Evolutionary conservation across 2,797 vertebrate genomes (phyloP), one percentile per base, ranked within the genome.

Genomic region (Rhyacichthys aspro): DNA sequence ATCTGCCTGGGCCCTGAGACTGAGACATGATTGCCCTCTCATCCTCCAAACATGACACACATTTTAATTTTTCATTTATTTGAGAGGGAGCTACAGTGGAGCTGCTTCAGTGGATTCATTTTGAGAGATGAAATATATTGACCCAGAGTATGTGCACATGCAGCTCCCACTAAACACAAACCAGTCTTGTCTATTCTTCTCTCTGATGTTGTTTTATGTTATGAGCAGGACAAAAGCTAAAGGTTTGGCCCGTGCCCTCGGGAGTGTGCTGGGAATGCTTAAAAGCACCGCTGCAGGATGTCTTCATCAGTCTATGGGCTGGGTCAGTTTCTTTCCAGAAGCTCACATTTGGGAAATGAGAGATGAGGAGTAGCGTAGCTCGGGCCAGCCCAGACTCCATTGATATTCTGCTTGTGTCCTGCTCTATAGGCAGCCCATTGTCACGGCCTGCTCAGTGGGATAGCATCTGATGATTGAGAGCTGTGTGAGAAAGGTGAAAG

Each of bases 351-450:
- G 75, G 78, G 78, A 84, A 83, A 86, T 83, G 77, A 87, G 80
- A 84, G 81, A 80, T 84, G 82, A 83, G 67, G 74, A 83, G 81
- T 47, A 81, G 62, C 16, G 43, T 55, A 52, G 75, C 55, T 88
- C 55, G 56, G 72, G 66, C 75, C 78, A 64, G 73, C 68, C 45
- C 17, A 53, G 71, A 70, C 54, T 58, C 67, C 67, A 89, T 91
- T 91, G 84, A 84, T 89, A 91, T 91, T 90, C 88, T 42, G 65
- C 57, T 36, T 48, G 82, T 78, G 88, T 85, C 59, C 52, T 50
- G 58, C 86, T 84, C 88, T 79, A 88, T 88, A 87, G 86, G 86
- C 84, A 86, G 76, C 66, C 83, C 78, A 86, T 88, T 89, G 88
- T 89, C 84, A 87, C 80, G 74, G 81, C 76, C 74, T 14, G 37